Conservation (phyloP, 2,888 invertebrate species). For the Spilarctia lutea region DNA sequence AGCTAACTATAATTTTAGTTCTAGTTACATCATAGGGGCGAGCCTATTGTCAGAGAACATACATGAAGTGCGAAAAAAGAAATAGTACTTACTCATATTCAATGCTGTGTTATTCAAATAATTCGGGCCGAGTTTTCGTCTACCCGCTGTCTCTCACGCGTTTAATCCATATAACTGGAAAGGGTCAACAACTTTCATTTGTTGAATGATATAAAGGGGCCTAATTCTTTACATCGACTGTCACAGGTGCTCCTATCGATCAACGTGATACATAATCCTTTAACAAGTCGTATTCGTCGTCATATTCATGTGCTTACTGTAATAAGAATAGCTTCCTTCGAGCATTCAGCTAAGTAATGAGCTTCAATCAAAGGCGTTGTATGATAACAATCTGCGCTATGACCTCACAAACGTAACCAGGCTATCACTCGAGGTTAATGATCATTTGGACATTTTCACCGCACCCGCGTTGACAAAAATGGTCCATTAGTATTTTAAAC, state of each 20-base stretch:
- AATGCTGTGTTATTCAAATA: background rate
- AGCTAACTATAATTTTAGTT: background rate
- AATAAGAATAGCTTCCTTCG: background rate
- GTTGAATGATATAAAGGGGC: background rate
- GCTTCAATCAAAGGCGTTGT: background rate
- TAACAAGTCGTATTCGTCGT: background rate
- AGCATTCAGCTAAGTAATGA: background rate
- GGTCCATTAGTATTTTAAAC: slow-evolving; percentile 22
- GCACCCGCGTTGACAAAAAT: slow-evolving; percentile 18
- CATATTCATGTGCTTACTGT: background rate
- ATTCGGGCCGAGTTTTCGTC: background rate
- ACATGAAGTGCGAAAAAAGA: background rate
- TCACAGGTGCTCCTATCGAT: background rate
- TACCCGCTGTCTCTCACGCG: background rate
- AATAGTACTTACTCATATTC: background rate
- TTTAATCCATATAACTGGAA: background rate
- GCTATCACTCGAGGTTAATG: slow-evolving; percentile 20
- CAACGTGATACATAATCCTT: background rate
- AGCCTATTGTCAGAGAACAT: too few species aligned
- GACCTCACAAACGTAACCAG: slow-evolving; percentile 11
- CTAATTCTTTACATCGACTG: background rate
- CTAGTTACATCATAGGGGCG: too few species aligned
- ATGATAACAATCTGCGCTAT: slow-evolving; percentile 2
- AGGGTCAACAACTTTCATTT: background rate
- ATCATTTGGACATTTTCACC: slow-evolving; percentile 26